These are phyloP conservation scores for Odontomyia ornata DNA, from an alignment of 2,888 invertebrate species.

Conservation along the genomic window DNA sequence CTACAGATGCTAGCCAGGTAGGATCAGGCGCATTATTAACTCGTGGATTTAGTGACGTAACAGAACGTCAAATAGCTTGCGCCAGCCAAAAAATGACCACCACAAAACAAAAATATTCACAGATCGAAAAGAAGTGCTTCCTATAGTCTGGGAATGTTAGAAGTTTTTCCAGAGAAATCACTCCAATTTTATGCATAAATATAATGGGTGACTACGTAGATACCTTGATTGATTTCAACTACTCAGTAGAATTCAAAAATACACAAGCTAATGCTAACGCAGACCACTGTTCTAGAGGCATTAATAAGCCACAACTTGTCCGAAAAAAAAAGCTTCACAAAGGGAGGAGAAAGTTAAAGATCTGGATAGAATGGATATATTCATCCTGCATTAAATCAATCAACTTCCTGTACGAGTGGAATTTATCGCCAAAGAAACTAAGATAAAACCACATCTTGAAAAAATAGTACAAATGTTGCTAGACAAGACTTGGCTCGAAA, in stretches of 20 bases:
- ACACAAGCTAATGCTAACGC: too few relatives aligned
- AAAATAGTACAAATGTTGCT: conserved; percentile 46
- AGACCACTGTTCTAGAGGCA: conserved; percentile 3
- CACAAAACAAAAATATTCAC: conserved; percentile 41
- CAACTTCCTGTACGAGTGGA: too few relatives aligned
- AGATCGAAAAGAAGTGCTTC: conserved; percentile 46
- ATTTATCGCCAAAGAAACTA: conserved; percentile 46
- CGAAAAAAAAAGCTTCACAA: background rate
- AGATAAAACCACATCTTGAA: conserved; percentile 45
- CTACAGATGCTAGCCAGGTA: too few relatives aligned
- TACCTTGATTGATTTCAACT: background rate
- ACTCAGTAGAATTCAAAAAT: too few relatives aligned
- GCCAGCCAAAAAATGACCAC: background rate
- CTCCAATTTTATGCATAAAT: conserved; percentile 40
- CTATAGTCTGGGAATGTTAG: conserved; percentile 46
- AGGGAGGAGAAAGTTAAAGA: conserved; percentile 37
- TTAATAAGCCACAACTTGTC: background rate
- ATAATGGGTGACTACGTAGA: conserved; percentile 12
- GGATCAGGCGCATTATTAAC: conserved; percentile 48
- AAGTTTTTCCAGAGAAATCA: conserved; percentile 41
- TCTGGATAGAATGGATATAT: conserved; percentile 49
- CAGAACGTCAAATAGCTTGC: too few relatives aligned
- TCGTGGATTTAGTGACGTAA: too few relatives aligned
- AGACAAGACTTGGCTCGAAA: conserved; percentile 2
- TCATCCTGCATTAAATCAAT: too few relatives aligned